Evolutionary conservation across 2,888 invertebrate species (phyloP).

Genomic region (Carabus problematicus): DNA sequence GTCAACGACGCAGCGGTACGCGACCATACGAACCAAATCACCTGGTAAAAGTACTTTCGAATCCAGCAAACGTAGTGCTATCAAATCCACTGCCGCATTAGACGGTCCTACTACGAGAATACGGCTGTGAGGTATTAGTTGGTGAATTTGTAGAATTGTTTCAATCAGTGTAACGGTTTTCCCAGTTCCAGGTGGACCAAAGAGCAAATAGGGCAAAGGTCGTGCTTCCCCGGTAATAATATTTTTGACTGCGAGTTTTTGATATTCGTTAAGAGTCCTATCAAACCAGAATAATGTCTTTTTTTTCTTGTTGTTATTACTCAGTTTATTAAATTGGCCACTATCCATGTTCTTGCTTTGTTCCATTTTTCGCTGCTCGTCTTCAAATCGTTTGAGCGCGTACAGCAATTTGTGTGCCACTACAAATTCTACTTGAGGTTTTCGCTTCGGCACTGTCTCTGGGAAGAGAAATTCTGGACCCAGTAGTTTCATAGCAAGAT

Average conservation of each 20-base stretch:
- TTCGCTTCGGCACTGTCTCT: conserved; percentile 60
- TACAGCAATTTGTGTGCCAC: neutral
- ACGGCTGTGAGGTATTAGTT: conserved; percentile 72
- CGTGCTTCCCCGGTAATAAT: conserved; percentile 80
- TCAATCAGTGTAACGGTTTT: conserved; percentile 88
- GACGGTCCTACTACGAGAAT: conserved; percentile 88
- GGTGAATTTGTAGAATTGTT: conserved; percentile 79
- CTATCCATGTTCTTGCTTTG: neutral
- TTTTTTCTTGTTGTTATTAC: neutral
- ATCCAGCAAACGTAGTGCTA: conserved; percentile 78
- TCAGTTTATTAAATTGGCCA: too few relatives aligned
- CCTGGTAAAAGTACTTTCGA: conserved; percentile 71
- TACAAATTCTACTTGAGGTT: conserved; percentile 61
- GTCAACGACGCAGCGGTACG: conserved; percentile 68
- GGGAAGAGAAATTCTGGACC: conserved; percentile 79
- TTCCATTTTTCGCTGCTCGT: neutral
- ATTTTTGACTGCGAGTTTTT: conserved; percentile 81
- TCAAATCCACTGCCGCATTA: conserved; percentile 89
- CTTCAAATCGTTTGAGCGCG: conserved; percentile 2
- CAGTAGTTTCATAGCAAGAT: conserved; percentile 66
- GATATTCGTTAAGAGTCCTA: conserved; percentile 72
- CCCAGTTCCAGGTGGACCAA: conserved; percentile 88
- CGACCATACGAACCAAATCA: conserved; percentile 79
- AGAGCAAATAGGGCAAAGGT: conserved; percentile 82
- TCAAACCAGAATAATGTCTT: conserved; percentile 71